phyloP scores from a whole-genome alignment of 92 coral and sea anemone species.

The Zoanthus solanderi region DNA sequence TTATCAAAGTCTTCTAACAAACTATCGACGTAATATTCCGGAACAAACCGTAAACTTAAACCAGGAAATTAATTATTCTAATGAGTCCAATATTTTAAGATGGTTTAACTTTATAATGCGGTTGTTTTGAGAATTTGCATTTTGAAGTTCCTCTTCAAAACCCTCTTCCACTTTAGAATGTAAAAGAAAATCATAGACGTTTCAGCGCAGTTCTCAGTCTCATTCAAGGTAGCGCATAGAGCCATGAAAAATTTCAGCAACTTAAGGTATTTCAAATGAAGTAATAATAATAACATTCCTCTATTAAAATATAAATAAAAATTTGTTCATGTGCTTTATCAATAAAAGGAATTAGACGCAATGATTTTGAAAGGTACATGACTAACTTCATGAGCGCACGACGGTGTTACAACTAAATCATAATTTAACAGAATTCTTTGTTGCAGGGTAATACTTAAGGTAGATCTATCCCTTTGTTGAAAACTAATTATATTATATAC shows the following conservation, averaged over 20 bases:
- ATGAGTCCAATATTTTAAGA: constrained; percentile 9
- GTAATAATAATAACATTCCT: neutral
- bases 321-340: neutral
- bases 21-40: neutral
- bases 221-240: neutral
- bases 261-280: neutral
- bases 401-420: neutral
- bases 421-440: neutral
- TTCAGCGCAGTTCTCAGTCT: neutral
- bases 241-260: neutral
- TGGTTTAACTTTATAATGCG: neutral
- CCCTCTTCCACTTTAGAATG: neutral
- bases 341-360: neutral
- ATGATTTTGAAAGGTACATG: neutral
- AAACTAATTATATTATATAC: constrained; percentile 3
- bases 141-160: neutral
- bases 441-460: neutral
- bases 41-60: neutral
- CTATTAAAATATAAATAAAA: neutral
- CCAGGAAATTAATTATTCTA: neutral
- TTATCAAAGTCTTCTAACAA: neutral
- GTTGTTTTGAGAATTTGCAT: neutral
- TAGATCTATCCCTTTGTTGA: constrained; percentile 13
- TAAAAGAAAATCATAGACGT: neutral
- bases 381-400: neutral